phyloP scores from a whole-genome alignment of 2,888 invertebrate genomes.

The Fragum whitleyi region DNA sequence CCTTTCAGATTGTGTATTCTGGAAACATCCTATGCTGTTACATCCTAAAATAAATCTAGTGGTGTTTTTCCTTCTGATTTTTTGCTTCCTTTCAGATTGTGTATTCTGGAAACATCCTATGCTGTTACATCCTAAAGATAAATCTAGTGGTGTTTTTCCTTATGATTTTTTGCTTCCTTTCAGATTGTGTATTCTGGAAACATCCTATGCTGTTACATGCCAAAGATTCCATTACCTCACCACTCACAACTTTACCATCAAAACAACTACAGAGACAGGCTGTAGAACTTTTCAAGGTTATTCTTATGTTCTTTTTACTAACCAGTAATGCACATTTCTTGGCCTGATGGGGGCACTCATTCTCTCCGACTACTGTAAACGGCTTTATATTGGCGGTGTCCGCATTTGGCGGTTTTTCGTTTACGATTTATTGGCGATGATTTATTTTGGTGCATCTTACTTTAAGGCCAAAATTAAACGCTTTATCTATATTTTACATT shows the following conservation, averaged over 20 bases:
- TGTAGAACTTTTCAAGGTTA: constrained; percentile 96
- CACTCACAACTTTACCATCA: constrained; percentile 95
- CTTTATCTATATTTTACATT: too few relatives aligned
- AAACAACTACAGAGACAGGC: constrained; percentile 96
- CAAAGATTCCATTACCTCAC: constrained; percentile 95
- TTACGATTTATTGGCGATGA: too few relatives aligned
- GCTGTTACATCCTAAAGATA: constrained; percentile 95
- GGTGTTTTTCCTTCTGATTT: neutral
- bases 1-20: constrained; percentile 88
- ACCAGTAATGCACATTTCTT: too few relatives aligned
- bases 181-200: constrained; percentile 92
- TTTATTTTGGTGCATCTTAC: too few relatives aligned
- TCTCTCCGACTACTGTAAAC: too few relatives aligned
- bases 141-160: too few relatives aligned
- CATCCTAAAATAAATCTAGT: constrained; percentile 96
- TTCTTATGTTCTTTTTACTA: neutral
- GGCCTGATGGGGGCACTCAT: neutral
- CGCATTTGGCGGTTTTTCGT: too few relatives aligned
- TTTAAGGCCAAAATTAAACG: too few relatives aligned
- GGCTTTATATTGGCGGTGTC: too few relatives aligned
- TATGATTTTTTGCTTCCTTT: constrained; percentile 19
- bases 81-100: constrained; percentile 68
- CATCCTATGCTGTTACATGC: constrained; percentile 96
- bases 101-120: constrained; percentile 97
- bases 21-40: constrained; percentile 96